phyloP scores from a whole-genome alignment of 92 coral and sea anemone species.

The Epizoanthus scotinus region DNA sequence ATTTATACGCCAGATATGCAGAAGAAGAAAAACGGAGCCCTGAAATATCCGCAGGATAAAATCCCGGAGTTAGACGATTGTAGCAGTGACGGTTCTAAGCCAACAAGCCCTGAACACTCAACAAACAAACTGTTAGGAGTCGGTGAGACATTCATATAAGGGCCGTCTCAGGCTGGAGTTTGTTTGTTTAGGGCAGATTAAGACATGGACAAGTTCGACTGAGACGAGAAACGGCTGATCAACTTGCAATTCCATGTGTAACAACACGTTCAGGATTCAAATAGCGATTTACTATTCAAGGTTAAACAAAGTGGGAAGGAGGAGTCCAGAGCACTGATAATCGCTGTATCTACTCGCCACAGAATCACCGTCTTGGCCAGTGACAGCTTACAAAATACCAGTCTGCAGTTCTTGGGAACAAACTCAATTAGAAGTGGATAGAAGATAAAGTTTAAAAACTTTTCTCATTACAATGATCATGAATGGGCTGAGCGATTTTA shows the following conservation, averaged over 20 bases:
- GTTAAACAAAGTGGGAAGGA: neutral
- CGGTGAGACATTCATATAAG: constrained; percentile 24
- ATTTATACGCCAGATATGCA: constrained; percentile 11
- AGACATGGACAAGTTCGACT: neutral
- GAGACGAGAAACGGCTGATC: neutral
- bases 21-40: constrained; percentile 54
- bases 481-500: neutral
- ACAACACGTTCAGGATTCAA: neutral
- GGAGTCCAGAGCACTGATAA: neutral
- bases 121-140: constrained; percentile 4
- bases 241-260: no score
- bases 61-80: constrained; percentile 69
- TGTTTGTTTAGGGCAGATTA: neutral
- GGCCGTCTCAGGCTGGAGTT: neutral
- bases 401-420: neutral
- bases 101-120: constrained; percentile 38
- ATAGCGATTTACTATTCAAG: neutral
- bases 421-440: neutral
- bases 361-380: no score
- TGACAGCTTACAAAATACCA: no score
- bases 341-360: no score
- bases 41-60: constrained; percentile 54
- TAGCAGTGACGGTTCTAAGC: constrained; percentile 51
- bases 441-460: neutral
- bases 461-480: neutral